A percentile compares a stretch with the other conserved stretches of the same genome.
Conservation (phyloP, 1,140 invertebrate species). For the Apis dorsata region DNA sequence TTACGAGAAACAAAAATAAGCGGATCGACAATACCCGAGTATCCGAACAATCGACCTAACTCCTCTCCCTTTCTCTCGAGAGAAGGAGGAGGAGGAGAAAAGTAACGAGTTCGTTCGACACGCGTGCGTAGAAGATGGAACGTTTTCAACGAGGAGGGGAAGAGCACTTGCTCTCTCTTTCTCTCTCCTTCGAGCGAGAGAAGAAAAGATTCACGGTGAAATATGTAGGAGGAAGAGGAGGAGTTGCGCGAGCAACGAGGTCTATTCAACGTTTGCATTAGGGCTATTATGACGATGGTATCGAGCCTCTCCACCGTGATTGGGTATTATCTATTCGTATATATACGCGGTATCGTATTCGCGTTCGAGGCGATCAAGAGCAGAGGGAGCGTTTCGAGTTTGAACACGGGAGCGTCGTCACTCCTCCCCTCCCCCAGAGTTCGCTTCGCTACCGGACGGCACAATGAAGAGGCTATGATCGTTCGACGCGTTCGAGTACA, state of each 20-base stretch:
- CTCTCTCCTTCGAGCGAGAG: slow-evolving; percentile 10
- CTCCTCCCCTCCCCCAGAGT: background rate
- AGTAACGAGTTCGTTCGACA: background rate
- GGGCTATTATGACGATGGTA: slow-evolving; percentile 68
- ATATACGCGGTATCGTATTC: slow-evolving; percentile 40
- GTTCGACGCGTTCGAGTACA: background rate
- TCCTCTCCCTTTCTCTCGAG: slow-evolving; percentile 10
- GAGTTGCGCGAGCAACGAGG: slow-evolving; percentile 71
- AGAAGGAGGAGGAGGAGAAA: background rate
- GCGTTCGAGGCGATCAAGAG: slow-evolving; percentile 7
- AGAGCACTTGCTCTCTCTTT: slow-evolving; percentile 7
- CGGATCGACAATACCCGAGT: slow-evolving; percentile 61
- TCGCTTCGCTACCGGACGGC: slow-evolving; percentile 12
- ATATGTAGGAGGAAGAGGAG: slow-evolving; percentile 41
- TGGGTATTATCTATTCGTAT: slow-evolving; percentile 70
- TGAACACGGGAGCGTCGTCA: slow-evolving; percentile 15
- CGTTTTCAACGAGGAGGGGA: slow-evolving; percentile 35
- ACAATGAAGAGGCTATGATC: background rate
- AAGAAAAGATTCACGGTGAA: slow-evolving; percentile 44
- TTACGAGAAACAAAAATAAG: slow-evolving; percentile 73
- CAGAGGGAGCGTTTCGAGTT: background rate
- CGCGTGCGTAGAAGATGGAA: slow-evolving; percentile 37
- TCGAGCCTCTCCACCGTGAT: slow-evolving; percentile 62
- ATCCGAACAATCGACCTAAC: slow-evolving; percentile 64
- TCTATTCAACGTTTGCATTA: slow-evolving; percentile 72